Evolutionary conservation across 1,140 invertebrate species (phyloP), one percentile per base, ranked within the genome.

Genomic region (Leptestheria dahalacensis): DNA sequence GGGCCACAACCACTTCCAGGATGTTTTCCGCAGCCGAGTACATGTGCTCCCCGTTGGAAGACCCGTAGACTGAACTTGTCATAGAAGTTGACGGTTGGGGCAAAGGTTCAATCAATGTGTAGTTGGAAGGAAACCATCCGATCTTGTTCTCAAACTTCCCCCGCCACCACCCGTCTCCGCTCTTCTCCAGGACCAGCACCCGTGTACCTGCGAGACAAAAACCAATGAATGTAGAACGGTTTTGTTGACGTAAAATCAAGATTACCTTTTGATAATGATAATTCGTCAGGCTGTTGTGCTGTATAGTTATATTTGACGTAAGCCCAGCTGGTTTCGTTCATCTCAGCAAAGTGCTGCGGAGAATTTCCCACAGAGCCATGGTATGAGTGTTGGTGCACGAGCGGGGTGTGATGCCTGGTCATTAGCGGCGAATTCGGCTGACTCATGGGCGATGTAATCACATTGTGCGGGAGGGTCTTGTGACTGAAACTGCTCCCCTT

Each of bases 131-230:
- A 73, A 98, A 98, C 96, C 95, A 85, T 61, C 95, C 95, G 65
- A 82, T 46, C 24, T 56, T 48, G 67, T 77, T 84, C 68, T 78
- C 83, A 72, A 82, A 89, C 75, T 91, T 88, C 26, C 95, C 96
- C 68, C 93, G 82, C 95, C 95, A 99, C 96, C 96, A 99, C 26
- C 96, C 97, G 78, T 99, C 97, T 64, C 92, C 95, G 65, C 91
- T 96, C 74, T 99, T 98, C 74, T 99, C 96, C 61, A 99, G 74
- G 63, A 99, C 97, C 59, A 91, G 77, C 59, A 99, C 91, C 66
- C 88, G 76, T 26, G 86, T 88, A 60, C 93, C 41, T 33, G 18
- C 54, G n/a, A n/a, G n/a, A n/a, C n/a, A n/a, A n/a, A n/a, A n/a
- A n/a, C n/a, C n/a, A n/a, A n/a, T n/a, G n/a, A n/a, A n/a, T n/a